phyloP scores from a whole-genome alignment of 35 echinoderm and acorn worm species.

The Anneissia japonica region DNA sequence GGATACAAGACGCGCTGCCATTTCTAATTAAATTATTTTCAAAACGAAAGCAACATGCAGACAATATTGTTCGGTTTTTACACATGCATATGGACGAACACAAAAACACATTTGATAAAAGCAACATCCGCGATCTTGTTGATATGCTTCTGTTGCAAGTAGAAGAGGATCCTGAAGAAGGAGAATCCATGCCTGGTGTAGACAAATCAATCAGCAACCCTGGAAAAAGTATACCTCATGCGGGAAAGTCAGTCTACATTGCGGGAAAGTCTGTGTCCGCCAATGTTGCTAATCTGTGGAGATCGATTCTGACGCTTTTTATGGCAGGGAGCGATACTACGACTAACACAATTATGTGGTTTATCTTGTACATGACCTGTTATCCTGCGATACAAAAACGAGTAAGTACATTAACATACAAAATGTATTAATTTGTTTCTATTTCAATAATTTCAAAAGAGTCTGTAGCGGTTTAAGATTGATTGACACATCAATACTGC shows the following conservation, averaged over 20 bases:
- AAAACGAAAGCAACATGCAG: background rate
- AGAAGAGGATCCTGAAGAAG: constrained; percentile 1
- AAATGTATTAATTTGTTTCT: no score
- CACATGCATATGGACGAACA: constrained; percentile 26
- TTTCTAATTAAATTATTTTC: constrained; percentile 8
- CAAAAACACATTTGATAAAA: constrained; percentile 17
- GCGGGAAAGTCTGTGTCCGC: no score
- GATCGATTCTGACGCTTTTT: constrained; percentile 34
- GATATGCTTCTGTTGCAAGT: constrained; percentile 29
- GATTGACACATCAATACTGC: no score
- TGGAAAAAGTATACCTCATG: no score
- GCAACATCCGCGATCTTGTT: constrained; percentile 44
- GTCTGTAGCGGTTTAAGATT: no score
- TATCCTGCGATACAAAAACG: constrained; percentile 49
- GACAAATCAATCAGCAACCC: background rate
- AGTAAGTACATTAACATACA: constrained; percentile 42
- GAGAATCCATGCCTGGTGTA: background rate
- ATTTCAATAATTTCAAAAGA: no score
- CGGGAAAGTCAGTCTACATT: no score
- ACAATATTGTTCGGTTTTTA: constrained; percentile 7
- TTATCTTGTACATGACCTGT: constrained; percentile 4
- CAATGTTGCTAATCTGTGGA: background rate
- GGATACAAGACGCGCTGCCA: background rate
- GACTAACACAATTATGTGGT: constrained; percentile 43
- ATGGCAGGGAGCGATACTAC: constrained; percentile 56